Base-by-base conservation (phyloP, 1,140 invertebrate genomes). In the Homarus americanus region DNA sequence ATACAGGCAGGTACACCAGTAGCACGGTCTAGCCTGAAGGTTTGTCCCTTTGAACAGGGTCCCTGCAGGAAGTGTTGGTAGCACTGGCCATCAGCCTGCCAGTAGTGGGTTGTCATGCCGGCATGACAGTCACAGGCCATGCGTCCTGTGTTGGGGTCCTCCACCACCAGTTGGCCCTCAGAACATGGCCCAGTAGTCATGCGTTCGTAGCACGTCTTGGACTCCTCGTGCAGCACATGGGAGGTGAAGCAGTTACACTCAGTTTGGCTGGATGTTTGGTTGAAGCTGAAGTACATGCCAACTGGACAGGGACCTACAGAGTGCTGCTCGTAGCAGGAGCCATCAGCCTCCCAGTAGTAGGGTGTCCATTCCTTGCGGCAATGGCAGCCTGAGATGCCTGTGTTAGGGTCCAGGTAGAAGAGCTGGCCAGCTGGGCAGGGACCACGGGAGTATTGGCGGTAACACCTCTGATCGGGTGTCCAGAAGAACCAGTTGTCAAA, bases 401-500 rank as follows among this genome's bases (percentile, higher is more conserved):
- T 93, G 88, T 91, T 91, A 28, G 87, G 73, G 80, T 93, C 92
- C 20, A 93, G 80, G 75, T 93, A 93, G 83, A 93, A 93, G 40
- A 93, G 91, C 49, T 93, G 93, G 72, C 93, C 93, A 58, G 86
- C 87, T 24, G 92, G 82, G 82, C 93, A 93, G 17, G 93, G 93
- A 1, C 93, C 93, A 69, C 93, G 93, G 5, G 93, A 93, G 66
- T 93, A 93, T 82, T 93, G 93, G 28, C 93, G 91, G 89, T 93
- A 93, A 78, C 93, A 93, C 9, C 93, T 87, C 82, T 93, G 89
- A 69, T 93, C 93, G n/a, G 92, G 85, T 44, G 91, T 84, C 93
- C 93, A 93, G 80, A 83, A 93, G 91, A 93, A 93, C 93, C 93
- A 93, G 89, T 93, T 93, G 83, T 93, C 93, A 78, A 93, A 93